Percentiles rank a stretch among this genome's conserved stretches.
Conservation (phyloP, 2,113 vertebrate genomes). For the Ctenomys sociabilis region DNA sequence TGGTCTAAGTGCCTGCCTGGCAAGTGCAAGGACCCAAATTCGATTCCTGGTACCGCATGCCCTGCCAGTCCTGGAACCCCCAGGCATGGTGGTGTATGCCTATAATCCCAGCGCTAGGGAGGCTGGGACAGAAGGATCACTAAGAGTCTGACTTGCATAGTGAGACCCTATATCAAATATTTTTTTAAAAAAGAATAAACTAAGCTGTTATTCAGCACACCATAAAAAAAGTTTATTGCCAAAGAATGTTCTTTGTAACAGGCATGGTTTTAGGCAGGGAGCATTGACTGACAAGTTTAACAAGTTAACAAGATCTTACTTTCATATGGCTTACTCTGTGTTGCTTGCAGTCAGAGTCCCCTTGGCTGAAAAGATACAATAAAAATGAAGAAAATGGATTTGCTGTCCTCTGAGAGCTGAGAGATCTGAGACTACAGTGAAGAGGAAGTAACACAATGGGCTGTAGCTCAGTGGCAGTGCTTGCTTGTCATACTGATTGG, state of each 20-base stretch:
- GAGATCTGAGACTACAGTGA: not conserved
- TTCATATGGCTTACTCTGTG: not conserved
- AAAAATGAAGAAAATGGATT: not conserved
- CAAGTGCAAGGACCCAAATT: no score
- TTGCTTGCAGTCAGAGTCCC: not conserved
- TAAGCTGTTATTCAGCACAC: not conserved
- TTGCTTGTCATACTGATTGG: not conserved
- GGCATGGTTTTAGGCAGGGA: conserved; percentile 13
- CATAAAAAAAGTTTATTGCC: conserved; percentile 12
- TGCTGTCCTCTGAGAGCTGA: conserved; percentile 16
- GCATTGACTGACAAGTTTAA: not conserved
- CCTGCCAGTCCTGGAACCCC: no score
- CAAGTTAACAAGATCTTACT: not conserved
- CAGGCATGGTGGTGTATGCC: no score
- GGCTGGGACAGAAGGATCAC: no score
- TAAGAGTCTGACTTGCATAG: no score
- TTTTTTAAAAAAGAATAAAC: no score
- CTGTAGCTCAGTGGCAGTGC: not conserved
- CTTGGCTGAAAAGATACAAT: not conserved
- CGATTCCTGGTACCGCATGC: no score
- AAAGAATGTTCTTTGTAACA: not conserved
- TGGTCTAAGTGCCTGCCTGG: no score
- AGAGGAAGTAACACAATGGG: not conserved
- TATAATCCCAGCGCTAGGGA: no score
- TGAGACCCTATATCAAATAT: no score